A percentile compares a stretch with the other conserved stretches of the same genome.
Evolutionary conservation across 1,140 invertebrate genomes (phyloP).

Genomic region (Drosophila equinoxialis): DNA sequence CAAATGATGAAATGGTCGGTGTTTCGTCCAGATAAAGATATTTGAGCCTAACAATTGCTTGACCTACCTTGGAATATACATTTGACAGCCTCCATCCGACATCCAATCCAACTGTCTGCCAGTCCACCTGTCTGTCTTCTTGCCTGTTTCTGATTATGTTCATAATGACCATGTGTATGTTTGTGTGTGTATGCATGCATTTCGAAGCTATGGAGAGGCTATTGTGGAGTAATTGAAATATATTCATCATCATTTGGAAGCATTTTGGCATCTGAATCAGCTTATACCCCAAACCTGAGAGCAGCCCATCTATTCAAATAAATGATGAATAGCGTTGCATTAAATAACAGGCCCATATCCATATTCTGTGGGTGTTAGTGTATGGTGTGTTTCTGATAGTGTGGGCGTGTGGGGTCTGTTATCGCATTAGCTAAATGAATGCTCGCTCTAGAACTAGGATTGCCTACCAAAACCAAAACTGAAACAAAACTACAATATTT

Average conservation of each 20-base stretch:
- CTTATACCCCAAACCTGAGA: constrained; percentile 28
- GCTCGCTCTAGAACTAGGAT: constrained; percentile 3
- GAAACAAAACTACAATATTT: not conserved
- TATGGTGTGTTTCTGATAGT: not conserved
- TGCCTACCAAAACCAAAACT: constrained; percentile 16
- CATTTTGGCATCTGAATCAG: constrained; percentile 60
- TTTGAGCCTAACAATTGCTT: constrained; percentile 13
- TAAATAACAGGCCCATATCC: constrained; percentile 27
- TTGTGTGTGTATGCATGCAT: no score
- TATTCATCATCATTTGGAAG: constrained; percentile 64
- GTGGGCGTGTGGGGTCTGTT: not conserved
- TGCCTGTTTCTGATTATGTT: constrained; percentile 9
- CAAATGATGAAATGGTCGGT: constrained; percentile 28
- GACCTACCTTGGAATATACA: not conserved
- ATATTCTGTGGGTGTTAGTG: not conserved
- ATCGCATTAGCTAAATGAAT: constrained; percentile 7
- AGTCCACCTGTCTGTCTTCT: not conserved
- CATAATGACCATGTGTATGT: not conserved
- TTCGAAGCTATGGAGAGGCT: constrained; percentile 27
- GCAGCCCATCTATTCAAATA: constrained; percentile 53
- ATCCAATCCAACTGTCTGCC: not conserved
- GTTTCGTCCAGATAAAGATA: not conserved
- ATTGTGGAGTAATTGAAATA: constrained; percentile 62
- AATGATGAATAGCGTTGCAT: constrained; percentile 60
- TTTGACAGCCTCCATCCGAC: no score